Percentiles rank a stretch among this genome's conserved stretches.
phyloP scores from a whole-genome alignment of 2,888 invertebrate species.

The Pheosia tremula region DNA sequence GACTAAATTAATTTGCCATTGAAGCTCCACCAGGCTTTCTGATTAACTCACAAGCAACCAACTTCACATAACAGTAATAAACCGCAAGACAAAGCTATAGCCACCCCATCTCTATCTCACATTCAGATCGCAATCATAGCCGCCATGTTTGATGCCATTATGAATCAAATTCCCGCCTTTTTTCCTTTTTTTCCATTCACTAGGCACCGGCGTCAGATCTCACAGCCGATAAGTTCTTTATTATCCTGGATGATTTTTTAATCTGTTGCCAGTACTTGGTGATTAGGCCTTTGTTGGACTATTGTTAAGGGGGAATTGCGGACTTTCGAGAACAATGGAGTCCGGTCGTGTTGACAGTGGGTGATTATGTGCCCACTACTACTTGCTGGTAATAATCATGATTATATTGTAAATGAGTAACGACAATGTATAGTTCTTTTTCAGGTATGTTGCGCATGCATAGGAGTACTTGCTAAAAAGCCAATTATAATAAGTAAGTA shows the following conservation, averaged over 20 bases:
- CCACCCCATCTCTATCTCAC: conserved; percentile 75
- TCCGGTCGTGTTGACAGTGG: conserved; percentile 25
- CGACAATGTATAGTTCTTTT: no score
- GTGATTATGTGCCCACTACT: conserved; percentile 26
- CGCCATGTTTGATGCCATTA: conserved; percentile 80
- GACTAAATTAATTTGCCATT: background rate
- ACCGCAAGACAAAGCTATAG: conserved; percentile 68
- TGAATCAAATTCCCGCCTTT: conserved; percentile 81
- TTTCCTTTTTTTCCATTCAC: conserved; percentile 65
- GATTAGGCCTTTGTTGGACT: conserved; percentile 62
- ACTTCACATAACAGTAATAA: conserved; percentile 55
- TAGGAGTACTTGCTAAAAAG: no score
- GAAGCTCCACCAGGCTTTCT: background rate
- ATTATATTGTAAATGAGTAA: no score
- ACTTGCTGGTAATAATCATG: background rate
- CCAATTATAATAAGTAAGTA: no score
- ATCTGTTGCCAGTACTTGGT: conserved; percentile 68
- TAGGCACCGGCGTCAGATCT: conserved; percentile 78
- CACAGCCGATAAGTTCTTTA: conserved; percentile 80
- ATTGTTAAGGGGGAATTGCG: conserved; percentile 43
- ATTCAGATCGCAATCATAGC: conserved; percentile 78
- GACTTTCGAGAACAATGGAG: no score
- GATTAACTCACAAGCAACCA: background rate
- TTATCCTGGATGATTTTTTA: conserved; percentile 82
- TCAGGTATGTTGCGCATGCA: no score